Evolutionary conservation across 1,140 invertebrate species (phyloP).

Genomic region (Cotesia glomerata): DNA sequence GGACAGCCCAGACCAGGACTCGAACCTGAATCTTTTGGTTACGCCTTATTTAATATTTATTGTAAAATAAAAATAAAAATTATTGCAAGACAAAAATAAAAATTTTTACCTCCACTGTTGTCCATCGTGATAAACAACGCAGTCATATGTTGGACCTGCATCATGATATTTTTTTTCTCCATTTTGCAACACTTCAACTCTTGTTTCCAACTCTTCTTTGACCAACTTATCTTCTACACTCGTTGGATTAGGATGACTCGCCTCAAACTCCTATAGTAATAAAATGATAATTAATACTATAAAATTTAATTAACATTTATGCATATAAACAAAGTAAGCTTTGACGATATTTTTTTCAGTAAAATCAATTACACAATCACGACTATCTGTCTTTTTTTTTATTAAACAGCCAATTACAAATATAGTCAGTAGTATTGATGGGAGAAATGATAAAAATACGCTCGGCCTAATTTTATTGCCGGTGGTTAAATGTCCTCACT

Average conservation of each 20-base stretch:
- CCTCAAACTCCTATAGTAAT: conserved; percentile 67
- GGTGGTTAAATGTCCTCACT: conserved; percentile 41
- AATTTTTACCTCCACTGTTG: conserved; percentile 73
- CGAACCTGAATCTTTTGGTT: too few species aligned
- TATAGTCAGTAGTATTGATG: conserved; percentile 49
- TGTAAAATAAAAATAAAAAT: too few species aligned
- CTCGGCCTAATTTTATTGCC: conserved; percentile 52
- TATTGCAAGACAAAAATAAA: background rate
- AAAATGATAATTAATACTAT: background rate
- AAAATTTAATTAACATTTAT: background rate
- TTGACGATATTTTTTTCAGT: background rate
- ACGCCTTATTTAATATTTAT: too few species aligned
- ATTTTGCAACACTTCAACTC: conserved; percentile 81
- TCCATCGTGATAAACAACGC: conserved; percentile 90
- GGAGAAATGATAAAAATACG: conserved; percentile 51
- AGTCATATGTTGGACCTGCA: conserved; percentile 89
- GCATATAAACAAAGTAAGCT: background rate
- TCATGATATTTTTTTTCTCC: conserved; percentile 91
- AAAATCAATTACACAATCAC: conserved; percentile 26
- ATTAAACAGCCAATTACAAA: conserved; percentile 60
- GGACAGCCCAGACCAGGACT: too few species aligned
- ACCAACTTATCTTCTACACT: conserved; percentile 78
- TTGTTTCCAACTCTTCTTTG: conserved; percentile 89
- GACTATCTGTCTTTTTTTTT: conserved; percentile 24
- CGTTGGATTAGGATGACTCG: conserved; percentile 64